These are phyloP conservation scores for Popillia japonica DNA, from an alignment of 1,140 invertebrate species.

Conservation along the genomic window DNA sequence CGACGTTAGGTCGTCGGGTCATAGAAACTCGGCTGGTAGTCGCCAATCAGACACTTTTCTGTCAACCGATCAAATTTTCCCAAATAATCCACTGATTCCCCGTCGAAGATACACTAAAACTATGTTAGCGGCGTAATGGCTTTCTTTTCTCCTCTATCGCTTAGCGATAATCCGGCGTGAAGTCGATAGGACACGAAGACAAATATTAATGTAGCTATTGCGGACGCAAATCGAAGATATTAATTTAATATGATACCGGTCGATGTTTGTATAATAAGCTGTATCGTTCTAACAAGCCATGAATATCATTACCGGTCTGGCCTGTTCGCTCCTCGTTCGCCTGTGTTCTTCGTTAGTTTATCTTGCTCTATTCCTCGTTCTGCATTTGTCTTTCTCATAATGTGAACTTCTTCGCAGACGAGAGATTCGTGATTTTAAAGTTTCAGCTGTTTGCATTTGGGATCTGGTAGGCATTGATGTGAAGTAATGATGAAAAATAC, in stretches of 20 bases:
- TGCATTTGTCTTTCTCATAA: not conserved
- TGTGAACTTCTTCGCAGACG: not conserved
- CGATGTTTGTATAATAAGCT: slow-evolving; percentile 32
- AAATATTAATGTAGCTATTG: slow-evolving; percentile 32
- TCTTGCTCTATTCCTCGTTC: slow-evolving; percentile 23
- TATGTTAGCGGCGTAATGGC: not conserved
- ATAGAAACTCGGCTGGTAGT: not conserved
- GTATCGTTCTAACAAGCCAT: slow-evolving; percentile 32
- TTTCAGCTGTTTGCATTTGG: not conserved
- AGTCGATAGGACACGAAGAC: slow-evolving; percentile 30
- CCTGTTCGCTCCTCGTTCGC: not conserved
- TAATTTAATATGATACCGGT: slow-evolving; percentile 26
- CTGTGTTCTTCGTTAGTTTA: not conserved
- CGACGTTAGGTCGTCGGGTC: not conserved
- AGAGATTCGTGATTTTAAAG: slow-evolving; percentile 5
- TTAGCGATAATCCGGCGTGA: not conserved
- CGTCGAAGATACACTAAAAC: too few relatives aligned
- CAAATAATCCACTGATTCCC: not conserved
- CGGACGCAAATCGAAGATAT: slow-evolving; percentile 24
- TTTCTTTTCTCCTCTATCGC: not conserved
- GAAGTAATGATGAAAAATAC: not conserved
- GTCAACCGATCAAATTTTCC: not conserved
- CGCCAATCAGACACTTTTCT: not conserved
- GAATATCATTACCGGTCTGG: slow-evolving; percentile 18
- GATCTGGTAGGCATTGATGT: not conserved